Evolutionary conservation across 2,113 vertebrate species (phyloP), one percentile per base, ranked within the genome.

Genomic region (Rhadina sibilatrix): DNA sequence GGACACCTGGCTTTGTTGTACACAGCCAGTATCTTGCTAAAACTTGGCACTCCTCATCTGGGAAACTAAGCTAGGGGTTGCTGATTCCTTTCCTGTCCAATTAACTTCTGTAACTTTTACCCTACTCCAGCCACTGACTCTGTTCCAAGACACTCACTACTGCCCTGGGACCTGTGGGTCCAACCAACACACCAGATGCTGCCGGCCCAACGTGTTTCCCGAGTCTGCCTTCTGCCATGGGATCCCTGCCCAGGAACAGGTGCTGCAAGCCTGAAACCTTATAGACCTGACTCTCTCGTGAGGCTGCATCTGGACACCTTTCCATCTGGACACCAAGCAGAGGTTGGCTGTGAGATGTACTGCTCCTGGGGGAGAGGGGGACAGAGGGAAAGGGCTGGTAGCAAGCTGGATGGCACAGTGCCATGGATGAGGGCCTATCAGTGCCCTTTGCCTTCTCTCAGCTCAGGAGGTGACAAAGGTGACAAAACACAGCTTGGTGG

Each of bases 351-450:
- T 57, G 52, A 50, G 40, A 28, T 1, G 0, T 2, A 38, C 38
- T 13, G 11, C 7, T 80, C 19, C 27, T 53, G 1, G 5, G 13
- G 2, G 7, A 78, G n/a, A 46, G 8, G 11, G 12, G 33, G 37
- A 7, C 22, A 52, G 47, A 86, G 14, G 6, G 19, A 46, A 59
- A 42, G 37, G 24, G 21, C 38, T 80, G 42, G n/a, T 40, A 17
- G 42, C 0, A 12, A 80, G 33, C 15, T 57, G n/a, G 1, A 13
- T 30, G 56, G 13, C n/a, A 35, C 1, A 0, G 44, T 47, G 30
- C 38, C 8, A 14, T 21, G 30, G 23, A 7, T 47, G 44, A 86
- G 11, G n/a, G 13, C 9, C 40, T 50, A 5, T 68, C 22, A 18
- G 49, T 64, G 59, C 40, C 0, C 1, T 44, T 59, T 56, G 19